Conservation (phyloP, 2,888 invertebrate genomes). For the Pilophorus perplexus region DNA sequence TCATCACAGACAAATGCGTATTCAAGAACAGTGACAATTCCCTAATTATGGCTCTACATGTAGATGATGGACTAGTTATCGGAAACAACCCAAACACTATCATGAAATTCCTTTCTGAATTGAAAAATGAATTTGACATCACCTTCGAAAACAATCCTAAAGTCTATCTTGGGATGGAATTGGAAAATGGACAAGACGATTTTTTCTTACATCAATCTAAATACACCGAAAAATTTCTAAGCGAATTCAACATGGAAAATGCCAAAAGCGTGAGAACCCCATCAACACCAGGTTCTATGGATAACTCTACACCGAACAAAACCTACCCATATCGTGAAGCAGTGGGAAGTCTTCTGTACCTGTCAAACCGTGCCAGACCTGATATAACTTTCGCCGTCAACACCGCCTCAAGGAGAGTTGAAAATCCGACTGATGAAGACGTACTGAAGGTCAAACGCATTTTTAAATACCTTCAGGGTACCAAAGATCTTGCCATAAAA, state of each 20-base stretch:
- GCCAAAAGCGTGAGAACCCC: conserved; percentile 39
- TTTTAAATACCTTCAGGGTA: conserved; percentile 44
- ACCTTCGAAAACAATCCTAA: conserved; percentile 41
- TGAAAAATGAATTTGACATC: conserved; percentile 47
- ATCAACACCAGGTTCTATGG: conserved; percentile 3
- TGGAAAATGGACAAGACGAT: conserved; percentile 34
- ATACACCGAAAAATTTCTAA: conserved; percentile 42
- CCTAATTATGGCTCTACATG: conserved; percentile 35
- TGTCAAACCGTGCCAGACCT: conserved; percentile 43
- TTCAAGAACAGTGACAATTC: conserved; percentile 27
- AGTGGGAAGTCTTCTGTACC: conserved; percentile 45
- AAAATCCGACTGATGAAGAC: conserved; percentile 44
- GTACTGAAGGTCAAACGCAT: conserved; percentile 43
- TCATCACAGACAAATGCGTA: conserved; percentile 40
- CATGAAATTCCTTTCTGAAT: conserved; percentile 40
- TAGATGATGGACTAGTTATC: conserved; percentile 42
- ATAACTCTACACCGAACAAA: background rate
- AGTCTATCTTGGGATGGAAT: conserved; percentile 44
- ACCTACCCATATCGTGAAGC: conserved; percentile 46
- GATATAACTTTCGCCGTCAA: conserved; percentile 43
- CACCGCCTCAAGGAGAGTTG: conserved; percentile 45
- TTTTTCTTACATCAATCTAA: conserved; percentile 41
- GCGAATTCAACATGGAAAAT: conserved; percentile 44
- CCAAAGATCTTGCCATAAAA: conserved; percentile 39
- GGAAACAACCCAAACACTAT: conserved; percentile 41